Conservation (phyloP, 2,113 vertebrate genomes). For the Rousettus leschenaultii region DNA sequence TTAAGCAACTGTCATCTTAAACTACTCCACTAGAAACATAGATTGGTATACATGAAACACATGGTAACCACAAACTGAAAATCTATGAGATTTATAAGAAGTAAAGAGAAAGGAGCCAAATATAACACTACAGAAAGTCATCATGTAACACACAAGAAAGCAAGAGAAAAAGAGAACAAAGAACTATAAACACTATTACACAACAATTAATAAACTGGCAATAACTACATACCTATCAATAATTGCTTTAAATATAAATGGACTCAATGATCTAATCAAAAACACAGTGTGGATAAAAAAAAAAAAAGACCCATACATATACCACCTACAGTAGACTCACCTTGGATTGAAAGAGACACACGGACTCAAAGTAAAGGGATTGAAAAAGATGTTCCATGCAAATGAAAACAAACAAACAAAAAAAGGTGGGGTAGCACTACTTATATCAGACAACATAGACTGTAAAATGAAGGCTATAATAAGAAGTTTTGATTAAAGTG, state of each 20-base stretch:
- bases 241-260: neutral
- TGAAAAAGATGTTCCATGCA: neutral
- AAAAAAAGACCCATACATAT: too few relatives aligned
- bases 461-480: neutral
- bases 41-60: neutral
- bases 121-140: neutral
- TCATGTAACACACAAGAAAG: neutral
- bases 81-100: neutral
- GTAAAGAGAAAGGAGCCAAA: neutral
- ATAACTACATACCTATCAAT: neutral
- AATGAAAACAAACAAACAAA: neutral
- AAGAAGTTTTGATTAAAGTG: neutral
- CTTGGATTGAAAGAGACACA: neutral
- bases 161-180: neutral
- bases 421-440: neutral
- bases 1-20: neutral
- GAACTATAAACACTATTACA: neutral
- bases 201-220: neutral
- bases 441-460: neutral
- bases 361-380: neutral
- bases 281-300: neutral
- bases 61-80: neutral
- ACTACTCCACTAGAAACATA: neutral
- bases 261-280: neutral
- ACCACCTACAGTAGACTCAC: neutral